Evolutionary conservation across 2,113 vertebrate species (phyloP), one percentile per base, ranked within the genome.

Genomic region (Tetraodon nigroviridis): DNA sequence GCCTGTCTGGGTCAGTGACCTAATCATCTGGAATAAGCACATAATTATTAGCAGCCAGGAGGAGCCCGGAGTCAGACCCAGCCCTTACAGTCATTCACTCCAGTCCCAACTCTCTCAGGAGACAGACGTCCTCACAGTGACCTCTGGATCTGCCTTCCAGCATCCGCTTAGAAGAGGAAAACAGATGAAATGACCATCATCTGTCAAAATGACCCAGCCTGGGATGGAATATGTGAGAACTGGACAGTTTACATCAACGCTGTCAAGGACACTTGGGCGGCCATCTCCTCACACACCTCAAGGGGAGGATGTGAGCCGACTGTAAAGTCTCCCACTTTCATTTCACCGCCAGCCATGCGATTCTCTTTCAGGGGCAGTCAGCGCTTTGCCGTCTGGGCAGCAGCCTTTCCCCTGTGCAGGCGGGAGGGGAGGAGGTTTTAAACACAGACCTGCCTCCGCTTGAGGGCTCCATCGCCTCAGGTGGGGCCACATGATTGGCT

Each of bases 271-370:
- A 37, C 32, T 10, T 37, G 8, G 32, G 4, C 32, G 2, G 32
- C 32, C 32, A 37, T 37, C 32, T 37, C 32, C 8, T 10, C 12
- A 10, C n/a, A 17, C n/a, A 51, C 59, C 32, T 42, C 60, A 19
- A 45, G 56, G 3, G 46, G 54, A 51, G 58, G 17, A 61, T 41
- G 65, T 56, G 60, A 56, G 80, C 69, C 78, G 67, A 63, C 62
- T 64, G 60, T 24, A 67, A 72, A 75, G 60, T 78, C 73, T 69
- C 79, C 71, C 68, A 50, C 66, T 82, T 78, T 71, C 75, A 69
- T 69, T 69, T 87, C 81, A 81, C 87, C 86, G 84, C 83, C 73
- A 64, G 20, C 80, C 78, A 82, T 77, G 78, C 85, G 81, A 85
- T 69, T 74, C 66, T 78, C 57, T 60, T 77, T 78, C 41, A 69